phyloP scores from a whole-genome alignment of 2,797 vertebrate species.

The Ciconia nigra region DNA sequence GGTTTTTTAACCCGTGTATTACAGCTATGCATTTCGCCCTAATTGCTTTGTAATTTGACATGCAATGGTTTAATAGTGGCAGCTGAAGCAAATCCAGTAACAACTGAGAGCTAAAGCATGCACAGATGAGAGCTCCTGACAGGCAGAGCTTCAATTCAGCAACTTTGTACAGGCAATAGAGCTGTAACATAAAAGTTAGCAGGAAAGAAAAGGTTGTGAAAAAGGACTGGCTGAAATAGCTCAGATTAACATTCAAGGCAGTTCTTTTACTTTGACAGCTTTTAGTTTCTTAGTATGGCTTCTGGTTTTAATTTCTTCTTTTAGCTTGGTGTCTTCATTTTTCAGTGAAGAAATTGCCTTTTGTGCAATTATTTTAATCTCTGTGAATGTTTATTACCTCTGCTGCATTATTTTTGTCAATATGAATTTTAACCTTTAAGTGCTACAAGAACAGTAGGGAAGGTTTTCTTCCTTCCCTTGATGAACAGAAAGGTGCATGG shows the following conservation, averaged over 20 bases:
- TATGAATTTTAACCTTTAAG: conserved; percentile 2
- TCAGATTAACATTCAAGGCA: conserved; percentile 46
- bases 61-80: background rate
- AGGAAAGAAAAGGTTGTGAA: conserved; percentile 26
- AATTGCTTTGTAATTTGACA: conserved; percentile 34
- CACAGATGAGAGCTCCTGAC: conserved; percentile 15
- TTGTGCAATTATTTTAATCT: background rate
- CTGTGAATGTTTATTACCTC: background rate
- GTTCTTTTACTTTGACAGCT: background rate
- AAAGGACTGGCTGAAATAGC: conserved; percentile 37
- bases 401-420: background rate
- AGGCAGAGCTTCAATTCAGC: conserved; percentile 17
- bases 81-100: conserved; percentile 27
- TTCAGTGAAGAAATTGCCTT: background rate
- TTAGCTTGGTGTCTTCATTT: background rate
- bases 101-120: background rate
- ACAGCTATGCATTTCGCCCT: background rate
- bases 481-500: background rate
- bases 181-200: conserved; percentile 30
- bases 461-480: background rate
- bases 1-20: background rate
- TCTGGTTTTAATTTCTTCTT: conserved; percentile 32
- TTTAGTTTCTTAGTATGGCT: background rate
- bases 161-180: background rate
- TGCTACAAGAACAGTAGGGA: background rate